phyloP scores from a whole-genome alignment of 2,888 invertebrate genomes.

The Eilema depressum region DNA sequence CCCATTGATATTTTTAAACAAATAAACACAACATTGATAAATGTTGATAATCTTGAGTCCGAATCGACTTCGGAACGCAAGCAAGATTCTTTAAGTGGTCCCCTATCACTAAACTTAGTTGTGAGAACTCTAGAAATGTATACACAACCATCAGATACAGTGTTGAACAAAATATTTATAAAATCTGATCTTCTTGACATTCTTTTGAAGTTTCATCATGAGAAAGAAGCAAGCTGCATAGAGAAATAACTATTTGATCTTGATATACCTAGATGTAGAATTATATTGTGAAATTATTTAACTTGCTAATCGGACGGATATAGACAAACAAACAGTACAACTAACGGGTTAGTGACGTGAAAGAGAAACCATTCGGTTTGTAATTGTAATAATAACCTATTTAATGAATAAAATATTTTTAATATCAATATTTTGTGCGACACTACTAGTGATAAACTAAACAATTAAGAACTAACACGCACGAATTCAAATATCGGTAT shows the following conservation, averaged over 20 bases:
- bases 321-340: not conserved
- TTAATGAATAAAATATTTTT: not conserved
- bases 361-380: not conserved
- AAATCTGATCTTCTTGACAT: slow-evolving; percentile 39
- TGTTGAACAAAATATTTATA: slow-evolving; percentile 33
- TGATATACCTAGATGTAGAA: not conserved
- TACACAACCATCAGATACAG: slow-evolving; percentile 43
- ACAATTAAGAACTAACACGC: not conserved
- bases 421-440: not conserved
- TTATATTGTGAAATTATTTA: not conserved
- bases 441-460: not conserved
- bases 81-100: slow-evolving; percentile 37
- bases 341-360: not conserved
- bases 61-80: slow-evolving; percentile 42
- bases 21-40: slow-evolving; percentile 28
- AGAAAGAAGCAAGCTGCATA: not conserved
- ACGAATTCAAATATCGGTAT: not conserved
- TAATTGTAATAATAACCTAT: not conserved
- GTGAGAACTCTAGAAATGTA: slow-evolving; percentile 38
- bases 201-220: slow-evolving; percentile 19
- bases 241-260: not conserved
- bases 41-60: slow-evolving; percentile 40
- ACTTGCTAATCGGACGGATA: not conserved
- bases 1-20: slow-evolving; percentile 44
- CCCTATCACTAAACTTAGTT: slow-evolving; percentile 27